phyloP scores from a whole-genome alignment of 2,797 vertebrate genomes.

The Tokudaia tokunoshimensis region DNA sequence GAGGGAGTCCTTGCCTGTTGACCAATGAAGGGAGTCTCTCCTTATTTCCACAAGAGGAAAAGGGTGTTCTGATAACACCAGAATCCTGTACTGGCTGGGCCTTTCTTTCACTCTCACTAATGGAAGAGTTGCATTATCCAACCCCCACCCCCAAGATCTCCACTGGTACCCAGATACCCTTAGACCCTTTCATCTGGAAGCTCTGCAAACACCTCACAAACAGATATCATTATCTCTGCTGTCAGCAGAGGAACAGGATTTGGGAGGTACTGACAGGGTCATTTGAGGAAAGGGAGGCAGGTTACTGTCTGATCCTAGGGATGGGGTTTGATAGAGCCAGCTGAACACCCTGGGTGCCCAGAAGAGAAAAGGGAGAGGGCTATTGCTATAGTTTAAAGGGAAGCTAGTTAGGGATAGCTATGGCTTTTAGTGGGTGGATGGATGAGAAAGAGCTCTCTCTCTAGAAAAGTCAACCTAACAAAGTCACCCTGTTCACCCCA shows the following conservation, averaged over 20 bases:
- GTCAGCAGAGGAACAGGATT: slow-evolving; percentile 26
- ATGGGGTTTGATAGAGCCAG: not conserved
- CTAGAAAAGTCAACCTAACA: not conserved
- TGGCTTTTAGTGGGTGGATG: slow-evolving; percentile 76
- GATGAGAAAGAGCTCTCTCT: slow-evolving; percentile 50
- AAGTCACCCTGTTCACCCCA: slow-evolving; percentile 72
- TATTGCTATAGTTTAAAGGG: slow-evolving; percentile 75
- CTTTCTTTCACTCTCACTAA: not conserved
- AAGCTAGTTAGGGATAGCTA: slow-evolving; percentile 46
- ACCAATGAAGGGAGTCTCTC: not conserved
- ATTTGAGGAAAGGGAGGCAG: slow-evolving; percentile 39
- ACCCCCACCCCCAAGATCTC: not conserved
- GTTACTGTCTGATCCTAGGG: not conserved
- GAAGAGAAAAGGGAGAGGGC: slow-evolving; percentile 24
- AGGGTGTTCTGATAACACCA: not conserved
- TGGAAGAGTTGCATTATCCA: not conserved
- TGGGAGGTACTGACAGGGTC: not conserved
- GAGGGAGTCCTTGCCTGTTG: not conserved
- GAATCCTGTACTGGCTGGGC: not conserved
- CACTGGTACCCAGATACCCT: slow-evolving; percentile 34
- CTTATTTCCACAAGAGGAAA: slow-evolving; percentile 8
- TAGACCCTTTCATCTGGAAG: slow-evolving; percentile 63
- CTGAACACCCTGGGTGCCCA: not conserved
- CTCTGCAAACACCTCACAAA: slow-evolving; percentile 58
- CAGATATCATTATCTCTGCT: slow-evolving; percentile 60